Evolutionary conservation across 2,113 vertebrate species (phyloP), one percentile per base, ranked within the genome.

Genomic region (Gavialis gangeticus): DNA sequence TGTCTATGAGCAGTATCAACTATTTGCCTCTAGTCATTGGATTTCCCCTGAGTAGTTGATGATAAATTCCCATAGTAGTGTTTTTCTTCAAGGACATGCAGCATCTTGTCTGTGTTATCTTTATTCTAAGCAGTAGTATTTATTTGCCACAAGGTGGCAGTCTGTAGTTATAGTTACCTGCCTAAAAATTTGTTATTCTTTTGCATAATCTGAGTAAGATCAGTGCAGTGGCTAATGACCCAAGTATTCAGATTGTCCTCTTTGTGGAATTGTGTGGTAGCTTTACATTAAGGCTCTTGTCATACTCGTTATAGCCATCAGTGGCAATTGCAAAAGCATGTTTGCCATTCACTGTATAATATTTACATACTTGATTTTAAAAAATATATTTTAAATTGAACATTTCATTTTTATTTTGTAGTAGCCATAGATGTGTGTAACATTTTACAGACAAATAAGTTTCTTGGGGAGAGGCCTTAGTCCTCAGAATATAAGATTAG

Each of bases 111-210:
- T 63, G 37, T 21, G 30, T 30, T 46, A 7, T 60, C 21, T 73
- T 46, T 79, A 37, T 24, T 14, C 10, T 60, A 5, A 17, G 30
- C 0, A 0, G 10, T 10, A 10, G 63, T 0, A 22, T 78, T n/a
- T 84, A 19, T 30, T 56, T 60, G 63, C 94, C 95, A 86, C 78
- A 37, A 63, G 96, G 84, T 12, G 62, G 96, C 96, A 95, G 81
- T 77, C 8, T 2, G 79, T 69, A 22, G 37, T 75, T 81, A 30
- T 92, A 64, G 1, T 46, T 82, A 25, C 63, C 27, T 55, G 77
- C 6, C 66, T 2, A 2, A n/a, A 59, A 57, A 24, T 57, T 62
- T 56, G 10, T n/a, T 76, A 3, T 24, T 12, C 1, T 60, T 73
- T 28, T n/a, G 17, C 13, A 19, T 64, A 2, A 13, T 56, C 85